phyloP scores from a whole-genome alignment of 2,888 invertebrate species.

The Diaperis boleti region DNA sequence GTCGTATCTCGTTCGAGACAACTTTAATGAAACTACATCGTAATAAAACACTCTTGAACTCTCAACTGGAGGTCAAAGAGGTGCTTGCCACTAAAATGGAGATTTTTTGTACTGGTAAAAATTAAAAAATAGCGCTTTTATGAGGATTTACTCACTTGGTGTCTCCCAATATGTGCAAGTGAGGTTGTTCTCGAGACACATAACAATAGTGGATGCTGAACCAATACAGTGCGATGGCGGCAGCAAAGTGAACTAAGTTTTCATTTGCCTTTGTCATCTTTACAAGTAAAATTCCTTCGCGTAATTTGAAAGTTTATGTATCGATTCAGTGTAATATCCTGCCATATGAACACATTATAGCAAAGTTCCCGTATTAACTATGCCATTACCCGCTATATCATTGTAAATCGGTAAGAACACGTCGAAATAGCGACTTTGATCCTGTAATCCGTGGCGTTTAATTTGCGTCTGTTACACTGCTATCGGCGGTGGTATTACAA shows the following conservation, averaged over 20 bases:
- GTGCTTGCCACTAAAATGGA: conserved; percentile 3
- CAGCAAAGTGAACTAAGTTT: no score
- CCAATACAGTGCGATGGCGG: no score
- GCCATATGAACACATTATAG: neutral
- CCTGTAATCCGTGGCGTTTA: conserved; percentile 4
- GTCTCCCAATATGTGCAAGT: neutral
- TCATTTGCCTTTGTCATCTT: no score
- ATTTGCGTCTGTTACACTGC: neutral
- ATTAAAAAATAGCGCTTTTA: conserved; percentile 7
- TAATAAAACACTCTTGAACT: conserved; percentile 17
- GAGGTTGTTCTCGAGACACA: neutral
- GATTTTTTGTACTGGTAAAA: conserved; percentile 7
- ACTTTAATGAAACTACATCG: conserved; percentile 22
- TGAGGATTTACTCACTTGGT: neutral
- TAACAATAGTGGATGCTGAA: neutral
- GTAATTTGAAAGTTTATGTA: no score
- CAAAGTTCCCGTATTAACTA: neutral
- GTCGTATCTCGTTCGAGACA: neutral
- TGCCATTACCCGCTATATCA: neutral
- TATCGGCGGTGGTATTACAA: neutral
- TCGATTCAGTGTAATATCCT: neutral
- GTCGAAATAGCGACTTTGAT: conserved; percentile 1
- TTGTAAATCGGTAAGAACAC: conserved; percentile 4
- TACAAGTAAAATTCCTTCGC: no score
- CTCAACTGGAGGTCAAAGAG: conserved; percentile 10